Evolutionary conservation across 2,113 vertebrate species (phyloP), one percentile per base, ranked within the genome.

Genomic region (Apteryx owenii): DNA sequence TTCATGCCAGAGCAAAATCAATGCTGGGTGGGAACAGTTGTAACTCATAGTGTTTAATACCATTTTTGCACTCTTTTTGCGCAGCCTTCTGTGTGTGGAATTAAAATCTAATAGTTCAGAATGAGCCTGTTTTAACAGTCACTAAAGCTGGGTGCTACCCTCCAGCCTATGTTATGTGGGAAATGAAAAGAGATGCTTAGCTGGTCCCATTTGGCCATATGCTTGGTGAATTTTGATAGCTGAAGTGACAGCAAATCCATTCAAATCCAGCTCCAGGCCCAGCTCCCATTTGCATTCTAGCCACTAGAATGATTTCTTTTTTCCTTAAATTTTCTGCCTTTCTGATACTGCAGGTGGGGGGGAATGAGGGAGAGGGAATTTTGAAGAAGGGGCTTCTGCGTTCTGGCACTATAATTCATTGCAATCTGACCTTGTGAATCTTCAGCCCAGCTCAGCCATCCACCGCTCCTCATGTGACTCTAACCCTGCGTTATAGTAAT

Each of bases 171-270:
- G 38, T 72, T 66, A 40, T 62, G 16, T 70, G 71, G 31, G 40
- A 95, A 93, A 85, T 73, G 2, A 77, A 75, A 51, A 60, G 8
- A 77, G 15, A 62, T 90, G 25, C 48, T 79, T 79, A 36, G 12
- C 23, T 50, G 40, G 31, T 82, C 62, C 23, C 36, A 85, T 93
- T 89, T 66, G 71, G 23, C 61, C 4, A 0, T 23, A 54, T 70
- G 70, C 42, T 85, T 91, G 89, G 60, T 88, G 70, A 89, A 82
- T 95, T 50, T 89, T 33, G 40, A 46, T 54, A 89, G 68, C 53
- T 89, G 71, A 26, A 88, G 65, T 66, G 95, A 85, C 68, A 77
- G 38, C 0, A 0, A 5, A 80, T 50, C 25, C 53, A 54, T 0
- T 73, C 77, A 93, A 93, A 79, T 7, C 4, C 33, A 76, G 33